Evolutionary conservation across 2,888 invertebrate genomes (phyloP), one percentile per base, ranked within the genome.

Genomic region (Plagodis dolabraria): DNA sequence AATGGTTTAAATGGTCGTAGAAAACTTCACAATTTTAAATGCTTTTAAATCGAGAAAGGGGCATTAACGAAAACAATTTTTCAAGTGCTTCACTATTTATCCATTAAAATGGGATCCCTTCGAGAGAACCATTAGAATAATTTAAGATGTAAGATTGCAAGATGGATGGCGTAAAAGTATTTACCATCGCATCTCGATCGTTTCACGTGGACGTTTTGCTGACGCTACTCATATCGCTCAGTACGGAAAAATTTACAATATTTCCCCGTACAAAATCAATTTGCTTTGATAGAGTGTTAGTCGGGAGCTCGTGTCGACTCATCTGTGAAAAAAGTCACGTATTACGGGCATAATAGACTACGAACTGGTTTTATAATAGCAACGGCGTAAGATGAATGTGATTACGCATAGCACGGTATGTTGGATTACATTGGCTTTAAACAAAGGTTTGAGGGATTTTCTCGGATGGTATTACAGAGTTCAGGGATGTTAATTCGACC

Each of bases 291-390:
- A 84, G 74, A 82, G 80, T 80, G 81, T 84, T 80, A 84, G 76
- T 71, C 71, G 72, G 71, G 69, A 75, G 77, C 74, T 75, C 74
- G 78, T 79, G 76, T 80, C 79, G 56, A 61, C 42, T 80, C 77
- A 81, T 81, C 79, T 72, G 69, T 72, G 80, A 81, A 83, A 83
- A 87, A 85, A 87, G 87, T 86, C 88, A 88, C 88, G 88, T 89
- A 83, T 83, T 84, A 86, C 80, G 78, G 68, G 75, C 74, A 63
- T 65, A 69, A 63, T 65, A 64, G 60, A 75, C 69, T 76, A 42
- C 50, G 74, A 79, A 78, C 75, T 73, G 75, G 76, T 74, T 79
- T 74, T 79, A 75, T 76, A 80, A 78, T 82, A 79, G 81, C 77
- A 80, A 75, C 69, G 69, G 70, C 72, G 70, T 84, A 79, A 65